phyloP scores from a whole-genome alignment of 2,113 vertebrate genomes.

The Deroptyus accipitrinus region DNA sequence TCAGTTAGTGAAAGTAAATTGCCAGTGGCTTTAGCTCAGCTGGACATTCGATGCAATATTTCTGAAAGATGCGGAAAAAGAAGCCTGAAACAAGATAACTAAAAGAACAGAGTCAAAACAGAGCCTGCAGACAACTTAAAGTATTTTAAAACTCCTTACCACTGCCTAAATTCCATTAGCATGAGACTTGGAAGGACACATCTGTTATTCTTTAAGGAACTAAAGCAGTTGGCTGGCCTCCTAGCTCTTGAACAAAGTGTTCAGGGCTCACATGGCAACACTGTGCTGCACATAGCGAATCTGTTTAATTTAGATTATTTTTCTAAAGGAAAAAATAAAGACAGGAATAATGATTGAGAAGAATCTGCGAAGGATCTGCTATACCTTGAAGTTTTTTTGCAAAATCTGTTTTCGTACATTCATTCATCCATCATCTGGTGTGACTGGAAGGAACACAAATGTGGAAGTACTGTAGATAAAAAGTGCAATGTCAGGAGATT shows the following conservation, averaged over 20 bases:
- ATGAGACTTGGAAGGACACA: slow-evolving; percentile 64
- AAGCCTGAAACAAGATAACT: not conserved
- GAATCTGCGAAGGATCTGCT: slow-evolving; percentile 49
- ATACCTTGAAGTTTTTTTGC: not conserved
- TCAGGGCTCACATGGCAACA: slow-evolving; percentile 65
- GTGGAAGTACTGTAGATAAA: slow-evolving; percentile 19
- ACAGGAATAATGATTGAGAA: slow-evolving; percentile 42
- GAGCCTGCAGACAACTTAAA: not conserved
- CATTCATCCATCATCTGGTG: not conserved
- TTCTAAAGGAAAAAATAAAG: slow-evolving; percentile 1
- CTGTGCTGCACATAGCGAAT: slow-evolving; percentile 56
- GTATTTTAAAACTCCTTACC: slow-evolving; percentile 39
- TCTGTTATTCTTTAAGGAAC: slow-evolving; percentile 75
- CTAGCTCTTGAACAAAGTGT: slow-evolving; percentile 72
- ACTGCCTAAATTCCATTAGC: slow-evolving; percentile 62
- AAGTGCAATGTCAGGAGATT: not conserved
- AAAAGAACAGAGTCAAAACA: not conserved
- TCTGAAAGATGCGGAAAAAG: not conserved
- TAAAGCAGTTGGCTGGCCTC: slow-evolving; percentile 70
- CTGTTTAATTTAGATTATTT: slow-evolving; percentile 65
- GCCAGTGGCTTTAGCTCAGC: not conserved
- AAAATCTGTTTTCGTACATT: slow-evolving; percentile 7
- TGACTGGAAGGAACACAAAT: slow-evolving; percentile 23
- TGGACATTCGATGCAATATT: not conserved
- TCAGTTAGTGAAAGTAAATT: not conserved